Conservation (phyloP, 2,113 vertebrate species). For the Pterocles gutturalis region DNA sequence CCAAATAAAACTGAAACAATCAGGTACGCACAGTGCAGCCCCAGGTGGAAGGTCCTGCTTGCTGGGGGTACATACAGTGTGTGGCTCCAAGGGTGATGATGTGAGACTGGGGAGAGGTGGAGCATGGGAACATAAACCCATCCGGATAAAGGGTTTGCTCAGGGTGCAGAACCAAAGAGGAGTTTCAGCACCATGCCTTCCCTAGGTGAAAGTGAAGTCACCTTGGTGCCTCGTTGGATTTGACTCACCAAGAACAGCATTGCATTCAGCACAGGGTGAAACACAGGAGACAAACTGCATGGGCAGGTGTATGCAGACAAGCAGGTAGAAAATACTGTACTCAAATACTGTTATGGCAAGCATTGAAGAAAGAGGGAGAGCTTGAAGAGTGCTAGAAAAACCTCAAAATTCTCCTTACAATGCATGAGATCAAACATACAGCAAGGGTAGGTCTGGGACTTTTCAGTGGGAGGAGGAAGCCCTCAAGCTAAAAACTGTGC, state of each 20-base stretch:
- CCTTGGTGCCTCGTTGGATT: rapidly evolving
- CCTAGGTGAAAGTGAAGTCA: not conserved
- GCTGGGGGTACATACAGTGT: not conserved
- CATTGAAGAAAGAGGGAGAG: not conserved
- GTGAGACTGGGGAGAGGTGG: not conserved
- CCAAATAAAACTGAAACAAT: not conserved
- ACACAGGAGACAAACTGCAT: not conserved
- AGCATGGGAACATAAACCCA: not conserved
- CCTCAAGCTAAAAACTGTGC: not conserved
- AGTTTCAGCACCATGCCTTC: not conserved
- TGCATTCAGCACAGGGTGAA: not conserved
- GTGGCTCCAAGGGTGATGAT: rapidly evolving
- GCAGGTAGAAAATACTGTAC: not conserved
- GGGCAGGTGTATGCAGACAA: not conserved
- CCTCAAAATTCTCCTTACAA: not conserved
- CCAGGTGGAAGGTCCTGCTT: not conserved
- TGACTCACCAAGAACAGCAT: not conserved
- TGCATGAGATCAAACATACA: not conserved
- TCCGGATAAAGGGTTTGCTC: not conserved
- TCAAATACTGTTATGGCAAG: not conserved
- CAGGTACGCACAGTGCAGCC: not conserved
- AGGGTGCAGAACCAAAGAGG: not conserved
- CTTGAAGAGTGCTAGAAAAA: not conserved
- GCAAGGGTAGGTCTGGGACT: not conserved
- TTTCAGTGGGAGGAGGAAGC: not conserved